Percentiles rank a stretch among this genome's conserved stretches.
These are phyloP conservation scores for Eueremaeus valkanovi DNA, from an alignment of 2,888 invertebrate species.

Conservation along the genomic window DNA sequence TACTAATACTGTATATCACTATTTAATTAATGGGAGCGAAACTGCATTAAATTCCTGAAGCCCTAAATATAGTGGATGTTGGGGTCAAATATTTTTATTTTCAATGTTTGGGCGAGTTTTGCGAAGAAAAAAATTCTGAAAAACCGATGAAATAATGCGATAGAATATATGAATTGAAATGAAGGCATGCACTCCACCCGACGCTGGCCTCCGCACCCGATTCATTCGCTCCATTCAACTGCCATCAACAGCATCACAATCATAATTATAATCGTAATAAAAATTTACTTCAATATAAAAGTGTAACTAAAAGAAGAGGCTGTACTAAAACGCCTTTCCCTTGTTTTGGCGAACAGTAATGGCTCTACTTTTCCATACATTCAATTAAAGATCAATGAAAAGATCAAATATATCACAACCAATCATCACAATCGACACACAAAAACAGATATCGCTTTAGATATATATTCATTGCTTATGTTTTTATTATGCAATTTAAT, in stretches of 20 bases:
- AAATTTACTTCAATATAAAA: conserved; percentile 24
- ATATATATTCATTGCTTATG: no score
- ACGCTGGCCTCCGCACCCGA: conserved; percentile 25
- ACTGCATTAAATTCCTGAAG: neutral
- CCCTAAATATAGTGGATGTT: conserved; percentile 10
- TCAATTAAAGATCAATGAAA: conserved; percentile 6
- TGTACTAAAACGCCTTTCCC: conserved; percentile 12
- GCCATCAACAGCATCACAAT: conserved; percentile 12
- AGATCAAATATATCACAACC: conserved; percentile 12
- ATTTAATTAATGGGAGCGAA: neutral
- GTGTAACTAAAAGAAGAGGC: conserved; percentile 14
- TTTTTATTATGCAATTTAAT: no score
- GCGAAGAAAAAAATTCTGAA: neutral
- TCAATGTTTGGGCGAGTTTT: conserved; percentile 29
- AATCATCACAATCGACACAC: neutral
- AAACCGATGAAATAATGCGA: conserved; percentile 23
- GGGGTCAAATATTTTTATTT: conserved; percentile 19
- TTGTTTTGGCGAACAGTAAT: conserved; percentile 1
- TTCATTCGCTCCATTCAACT: neutral
- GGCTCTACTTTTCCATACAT: neutral
- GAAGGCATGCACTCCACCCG: conserved; percentile 23
- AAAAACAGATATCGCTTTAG: no score
- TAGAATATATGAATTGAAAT: conserved; percentile 16
- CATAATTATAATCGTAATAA: conserved; percentile 29
- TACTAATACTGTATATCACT: neutral